These are phyloP conservation scores for Chrysolina americana DNA, from an alignment of 2,888 invertebrate species.

Conservation along the genomic window DNA sequence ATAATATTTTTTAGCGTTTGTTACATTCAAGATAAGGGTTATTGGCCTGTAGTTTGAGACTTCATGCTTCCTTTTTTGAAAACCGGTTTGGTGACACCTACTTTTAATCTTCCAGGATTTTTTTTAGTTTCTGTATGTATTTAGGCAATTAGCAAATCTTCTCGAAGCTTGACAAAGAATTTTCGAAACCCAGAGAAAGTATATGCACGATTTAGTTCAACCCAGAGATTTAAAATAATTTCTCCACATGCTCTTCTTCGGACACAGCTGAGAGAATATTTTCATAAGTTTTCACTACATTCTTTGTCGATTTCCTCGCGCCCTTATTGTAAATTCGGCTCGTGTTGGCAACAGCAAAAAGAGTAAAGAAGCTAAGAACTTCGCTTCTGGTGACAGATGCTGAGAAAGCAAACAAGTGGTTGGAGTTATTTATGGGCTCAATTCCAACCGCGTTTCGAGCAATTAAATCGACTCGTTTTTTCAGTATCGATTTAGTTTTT, in stretches of 20 bases:
- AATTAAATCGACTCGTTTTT: constrained; percentile 63
- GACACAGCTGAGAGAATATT: constrained; percentile 41
- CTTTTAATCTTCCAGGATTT: no score
- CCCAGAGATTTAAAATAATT: neutral
- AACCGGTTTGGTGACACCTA: no score
- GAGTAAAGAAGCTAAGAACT: constrained; percentile 50
- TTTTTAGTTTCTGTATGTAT: no score
- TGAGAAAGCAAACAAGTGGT: constrained; percentile 68
- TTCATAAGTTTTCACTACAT: constrained; percentile 55
- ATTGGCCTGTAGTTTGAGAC: no score
- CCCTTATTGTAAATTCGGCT: constrained; percentile 59
- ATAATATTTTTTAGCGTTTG: no score
- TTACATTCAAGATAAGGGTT: no score
- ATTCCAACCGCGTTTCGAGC: constrained; percentile 62
- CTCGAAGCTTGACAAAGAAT: no score
- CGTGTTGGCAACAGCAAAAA: constrained; percentile 56
- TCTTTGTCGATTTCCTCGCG: constrained; percentile 54
- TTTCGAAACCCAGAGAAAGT: no score
- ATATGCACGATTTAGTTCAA: neutral
- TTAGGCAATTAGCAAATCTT: no score
- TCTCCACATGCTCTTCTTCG: neutral
- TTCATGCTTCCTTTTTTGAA: no score
- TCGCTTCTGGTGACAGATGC: constrained; percentile 63
- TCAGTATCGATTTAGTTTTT: constrained; percentile 50
- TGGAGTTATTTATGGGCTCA: constrained; percentile 67